Evolutionary conservation across 2,797 vertebrate species (phyloP).

Genomic region (Myotis findleyi): DNA sequence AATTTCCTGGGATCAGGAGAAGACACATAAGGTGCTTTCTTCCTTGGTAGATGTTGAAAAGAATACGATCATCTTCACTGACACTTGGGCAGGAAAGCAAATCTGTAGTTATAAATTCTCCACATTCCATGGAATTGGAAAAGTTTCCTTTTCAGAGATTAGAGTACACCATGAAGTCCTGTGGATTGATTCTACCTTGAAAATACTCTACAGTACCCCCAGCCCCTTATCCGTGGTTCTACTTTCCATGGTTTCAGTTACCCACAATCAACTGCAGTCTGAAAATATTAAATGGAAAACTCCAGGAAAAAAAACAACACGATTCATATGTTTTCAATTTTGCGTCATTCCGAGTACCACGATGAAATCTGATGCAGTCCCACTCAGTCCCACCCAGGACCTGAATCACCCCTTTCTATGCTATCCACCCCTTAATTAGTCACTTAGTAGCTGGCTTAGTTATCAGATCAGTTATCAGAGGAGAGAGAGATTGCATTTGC

Average conservation of each 20-base stretch:
- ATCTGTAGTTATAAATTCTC: not conserved
- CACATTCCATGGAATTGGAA: not conserved
- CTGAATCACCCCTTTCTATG: not conserved
- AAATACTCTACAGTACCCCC: not conserved
- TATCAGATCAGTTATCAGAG: not conserved
- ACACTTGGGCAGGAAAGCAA: conserved; percentile 38
- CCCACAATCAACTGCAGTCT: not conserved
- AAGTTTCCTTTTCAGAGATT: conserved; percentile 16
- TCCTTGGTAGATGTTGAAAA: not conserved
- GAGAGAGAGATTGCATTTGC: not conserved
- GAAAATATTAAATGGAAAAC: not conserved
- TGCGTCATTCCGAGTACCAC: not conserved
- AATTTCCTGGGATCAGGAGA: conserved; percentile 31
- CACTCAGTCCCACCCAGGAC: not conserved
- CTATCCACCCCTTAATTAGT: not conserved
- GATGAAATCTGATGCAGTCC: not conserved
- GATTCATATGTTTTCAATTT: not conserved
- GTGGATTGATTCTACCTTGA: not conserved
- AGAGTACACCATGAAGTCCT: not conserved
- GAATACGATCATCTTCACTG: not conserved
- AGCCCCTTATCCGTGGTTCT: not conserved
- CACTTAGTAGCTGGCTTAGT: not conserved
- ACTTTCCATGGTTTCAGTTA: not conserved
- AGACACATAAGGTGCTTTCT: not conserved
- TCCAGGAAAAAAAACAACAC: not conserved